Evolutionary conservation across 2,113 vertebrate genomes (phyloP).

Genomic region (Romanogobio albipinnatus): DNA sequence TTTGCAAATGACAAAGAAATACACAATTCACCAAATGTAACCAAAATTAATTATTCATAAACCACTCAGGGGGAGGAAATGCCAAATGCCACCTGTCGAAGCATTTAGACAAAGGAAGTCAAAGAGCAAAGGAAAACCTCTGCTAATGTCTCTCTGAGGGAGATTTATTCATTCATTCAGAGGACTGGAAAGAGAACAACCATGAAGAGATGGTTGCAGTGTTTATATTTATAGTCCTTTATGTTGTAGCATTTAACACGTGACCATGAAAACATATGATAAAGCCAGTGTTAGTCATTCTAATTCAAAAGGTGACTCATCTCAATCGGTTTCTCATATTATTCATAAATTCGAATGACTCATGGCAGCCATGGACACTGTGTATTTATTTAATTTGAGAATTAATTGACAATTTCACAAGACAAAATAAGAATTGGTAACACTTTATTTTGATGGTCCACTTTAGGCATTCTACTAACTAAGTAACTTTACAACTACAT

Average conservation of each 20-base stretch:
- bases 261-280: neutral
- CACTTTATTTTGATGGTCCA: no score
- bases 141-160: conserved; percentile 9
- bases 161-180: conserved; percentile 26
- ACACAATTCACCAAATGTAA: conserved; percentile 4
- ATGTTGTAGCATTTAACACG: conserved; percentile 41
- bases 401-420: neutral
- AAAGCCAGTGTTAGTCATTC: neutral
- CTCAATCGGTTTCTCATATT: neutral
- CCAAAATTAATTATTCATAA: conserved; percentile 53
- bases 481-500: no score
- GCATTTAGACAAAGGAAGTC: conserved; percentile 44
- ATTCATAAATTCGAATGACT: neutral
- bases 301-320: neutral
- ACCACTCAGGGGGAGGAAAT: conserved; percentile 36
- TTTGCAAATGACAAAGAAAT: neutral
- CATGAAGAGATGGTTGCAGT: neutral
- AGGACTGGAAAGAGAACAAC: conserved; percentile 13
- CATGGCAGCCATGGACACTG: neutral
- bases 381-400: no score
- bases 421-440: neutral
- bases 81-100: conserved; percentile 42
- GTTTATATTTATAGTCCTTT: conserved; percentile 39
- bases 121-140: conserved; percentile 37
- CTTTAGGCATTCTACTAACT: no score